A percentile compares a stretch with the other conserved stretches of the same genome.
Conservation (phyloP, 2,113 vertebrate species). For the Dinomys branickii region DNA sequence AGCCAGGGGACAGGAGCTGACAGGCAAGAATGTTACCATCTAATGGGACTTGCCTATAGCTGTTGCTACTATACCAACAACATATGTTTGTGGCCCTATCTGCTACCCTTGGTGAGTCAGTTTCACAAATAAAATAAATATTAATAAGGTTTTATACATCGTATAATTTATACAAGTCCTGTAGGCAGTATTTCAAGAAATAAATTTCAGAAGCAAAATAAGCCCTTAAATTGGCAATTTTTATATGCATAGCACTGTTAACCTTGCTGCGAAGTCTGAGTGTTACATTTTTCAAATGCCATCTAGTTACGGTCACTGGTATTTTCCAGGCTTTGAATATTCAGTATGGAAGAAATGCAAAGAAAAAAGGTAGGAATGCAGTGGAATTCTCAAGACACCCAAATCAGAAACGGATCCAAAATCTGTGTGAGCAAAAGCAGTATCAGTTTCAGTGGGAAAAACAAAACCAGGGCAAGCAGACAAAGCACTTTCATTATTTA, state of each 20-base stretch:
- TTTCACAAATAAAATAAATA: constrained; percentile 71
- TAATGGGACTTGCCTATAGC: background rate
- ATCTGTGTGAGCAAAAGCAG: constrained; percentile 34
- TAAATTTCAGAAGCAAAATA: constrained; percentile 66
- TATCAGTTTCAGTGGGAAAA: constrained; percentile 28
- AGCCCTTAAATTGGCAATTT: constrained; percentile 65
- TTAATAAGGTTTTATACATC: constrained; percentile 63
- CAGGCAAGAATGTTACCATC: background rate
- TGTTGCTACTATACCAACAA: background rate
- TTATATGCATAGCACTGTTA: constrained; percentile 18
- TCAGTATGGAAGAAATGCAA: constrained; percentile 45
- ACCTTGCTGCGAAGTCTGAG: constrained; percentile 49
- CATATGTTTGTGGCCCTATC: constrained; percentile 9
- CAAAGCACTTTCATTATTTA: background rate
- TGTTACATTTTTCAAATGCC: constrained; percentile 58
- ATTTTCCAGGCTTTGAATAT: constrained; percentile 55
- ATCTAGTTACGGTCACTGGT: constrained; percentile 33
- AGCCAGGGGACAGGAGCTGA: background rate
- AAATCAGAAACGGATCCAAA: constrained; percentile 53
- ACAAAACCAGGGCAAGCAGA: background rate
- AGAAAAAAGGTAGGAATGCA: constrained; percentile 24
- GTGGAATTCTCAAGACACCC: constrained; percentile 30
- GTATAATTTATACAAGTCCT: constrained; percentile 58
- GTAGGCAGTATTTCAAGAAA: constrained; percentile 52
- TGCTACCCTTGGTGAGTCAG: constrained; percentile 49